Conservation (phyloP, 2,888 invertebrate species). For the Cistogaster globosa region DNA sequence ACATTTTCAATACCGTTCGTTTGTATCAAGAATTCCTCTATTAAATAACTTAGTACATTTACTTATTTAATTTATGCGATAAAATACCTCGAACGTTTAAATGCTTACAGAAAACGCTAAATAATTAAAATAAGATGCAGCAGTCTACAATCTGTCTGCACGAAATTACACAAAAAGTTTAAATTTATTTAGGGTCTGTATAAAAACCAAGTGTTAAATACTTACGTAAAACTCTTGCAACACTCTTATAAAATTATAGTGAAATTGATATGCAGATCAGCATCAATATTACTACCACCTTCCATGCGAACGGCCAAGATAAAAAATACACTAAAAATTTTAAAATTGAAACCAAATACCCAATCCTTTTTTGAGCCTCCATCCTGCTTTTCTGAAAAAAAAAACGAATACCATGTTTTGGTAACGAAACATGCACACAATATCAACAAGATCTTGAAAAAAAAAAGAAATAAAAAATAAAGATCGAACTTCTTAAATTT, state of each 20-base stretch:
- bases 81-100: too few relatives aligned
- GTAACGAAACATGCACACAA: slow-evolving; percentile 2
- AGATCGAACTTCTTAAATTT: slow-evolving; percentile 57
- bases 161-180: too few relatives aligned
- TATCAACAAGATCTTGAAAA: slow-evolving; percentile 44
- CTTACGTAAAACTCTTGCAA: not conserved
- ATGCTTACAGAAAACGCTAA: too few relatives aligned
- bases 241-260: slow-evolving; percentile 54
- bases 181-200: not conserved
- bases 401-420: not conserved
- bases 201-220: not conserved
- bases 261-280: slow-evolving; percentile 69
- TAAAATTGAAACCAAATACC: slow-evolving; percentile 57
- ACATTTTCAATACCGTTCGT: too few relatives aligned
- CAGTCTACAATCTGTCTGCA: too few relatives aligned
- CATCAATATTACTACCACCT: slow-evolving; percentile 57
- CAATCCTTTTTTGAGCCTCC: slow-evolving; percentile 40
- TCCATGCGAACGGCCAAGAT: slow-evolving; percentile 18
- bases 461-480: slow-evolving; percentile 7
- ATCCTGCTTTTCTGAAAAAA: slow-evolving; percentile 20
- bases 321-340: slow-evolving; percentile 20
- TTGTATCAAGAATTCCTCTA: too few relatives aligned
- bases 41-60: too few relatives aligned
- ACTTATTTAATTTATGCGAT: too few relatives aligned
- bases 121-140: too few relatives aligned